Base-by-base conservation (phyloP, 2,888 invertebrate genomes). In the Zaprionus lineosus region DNA sequence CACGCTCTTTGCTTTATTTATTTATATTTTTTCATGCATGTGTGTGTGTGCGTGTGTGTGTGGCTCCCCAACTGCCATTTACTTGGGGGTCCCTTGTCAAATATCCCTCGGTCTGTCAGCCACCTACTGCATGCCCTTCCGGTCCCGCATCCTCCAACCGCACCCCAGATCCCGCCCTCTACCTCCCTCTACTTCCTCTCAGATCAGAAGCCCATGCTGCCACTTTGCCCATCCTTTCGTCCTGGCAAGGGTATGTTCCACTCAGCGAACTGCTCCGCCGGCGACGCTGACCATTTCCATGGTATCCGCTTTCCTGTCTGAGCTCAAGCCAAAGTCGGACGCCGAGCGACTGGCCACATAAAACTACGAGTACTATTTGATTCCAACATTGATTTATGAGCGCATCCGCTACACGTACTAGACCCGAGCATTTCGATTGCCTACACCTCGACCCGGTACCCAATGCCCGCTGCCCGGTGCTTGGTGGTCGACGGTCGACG, bases 301-400 rank as follows among this genome's bases (percentile, higher is more conserved):
- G 71, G 69, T 72, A 66, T 79, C 78, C 78, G 78, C 24, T 65
- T 63, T 41, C 33, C 64, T 11, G 66, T 26, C 52, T 36, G 51
- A 43, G 51, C 16, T 26, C 31, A 19, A 21, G 15, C 26, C 65
- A 29, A 19, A 21, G 11, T 19, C 39, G 31, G 52, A 28, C 50
- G 15, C 29, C 44, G 29, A 4, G 29, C 39, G 52, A 56, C 40
- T 44, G 53, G 59, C 47, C 39, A 59, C 52, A 75, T 47, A 75
- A 57, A 79, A 79, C 74, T 72, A 72, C 66, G 72, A 68, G 72
- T 72, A 74, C 78, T 79, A 85, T 82, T 85, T 82, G 86, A 85
- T 82, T 82, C 68, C 84, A 76, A 68, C 81, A 84, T 85, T 82
- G 81, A 82, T 82, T 82, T 82, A 82, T 85, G 81, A 84, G 77